phyloP scores from a whole-genome alignment of 2,113 vertebrate genomes.

The Prietella phreatophila region DNA sequence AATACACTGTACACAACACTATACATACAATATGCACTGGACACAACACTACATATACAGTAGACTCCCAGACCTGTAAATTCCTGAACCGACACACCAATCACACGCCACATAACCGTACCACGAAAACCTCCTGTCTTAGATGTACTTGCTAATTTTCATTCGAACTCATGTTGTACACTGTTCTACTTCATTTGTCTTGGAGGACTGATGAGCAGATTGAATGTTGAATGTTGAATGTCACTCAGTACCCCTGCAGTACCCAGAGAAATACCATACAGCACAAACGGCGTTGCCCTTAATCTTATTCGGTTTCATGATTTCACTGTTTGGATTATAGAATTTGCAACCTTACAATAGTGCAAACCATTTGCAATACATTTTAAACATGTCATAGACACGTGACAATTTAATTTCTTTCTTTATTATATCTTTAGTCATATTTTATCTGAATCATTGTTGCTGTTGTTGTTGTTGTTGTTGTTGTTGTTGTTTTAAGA shows the following conservation, averaged over 20 bases:
- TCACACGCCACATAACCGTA: background rate
- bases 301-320: background rate
- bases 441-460: background rate
- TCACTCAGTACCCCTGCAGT: background rate
- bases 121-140: background rate
- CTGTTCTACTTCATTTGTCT: background rate
- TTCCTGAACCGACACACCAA: background rate
- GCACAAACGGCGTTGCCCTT: background rate
- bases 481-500: too few relatives aligned
- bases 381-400: background rate
- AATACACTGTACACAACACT: background rate
- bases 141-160: background rate
- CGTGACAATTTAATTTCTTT: background rate
- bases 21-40: background rate
- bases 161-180: background rate
- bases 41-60: too few relatives aligned
- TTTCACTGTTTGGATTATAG: background rate
- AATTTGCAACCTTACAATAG: background rate
- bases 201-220: background rate
- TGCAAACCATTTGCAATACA: background rate
- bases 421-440: background rate
- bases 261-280: background rate
- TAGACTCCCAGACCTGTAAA: background rate
- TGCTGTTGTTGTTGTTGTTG: background rate
- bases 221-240: too few relatives aligned